phyloP scores from a whole-genome alignment of 2,888 invertebrate genomes.

The Eilema griseolum region DNA sequence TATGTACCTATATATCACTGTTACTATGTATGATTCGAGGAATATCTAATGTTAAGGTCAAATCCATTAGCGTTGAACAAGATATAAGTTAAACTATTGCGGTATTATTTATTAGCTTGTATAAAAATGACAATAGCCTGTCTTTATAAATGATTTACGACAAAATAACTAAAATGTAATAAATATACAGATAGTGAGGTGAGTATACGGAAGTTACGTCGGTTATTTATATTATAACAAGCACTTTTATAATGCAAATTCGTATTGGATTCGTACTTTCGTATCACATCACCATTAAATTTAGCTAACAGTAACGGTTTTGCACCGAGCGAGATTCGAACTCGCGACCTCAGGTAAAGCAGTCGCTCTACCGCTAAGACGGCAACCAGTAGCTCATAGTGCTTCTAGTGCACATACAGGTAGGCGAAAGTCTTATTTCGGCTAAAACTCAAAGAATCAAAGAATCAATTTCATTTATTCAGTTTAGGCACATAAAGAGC shows the following conservation, averaged over 20 bases:
- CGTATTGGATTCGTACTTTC: background rate
- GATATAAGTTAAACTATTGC: background rate
- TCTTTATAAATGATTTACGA: background rate
- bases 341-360: no score
- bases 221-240: background rate
- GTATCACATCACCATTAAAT: no score
- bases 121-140: background rate
- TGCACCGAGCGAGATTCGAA: no score
- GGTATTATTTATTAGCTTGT: background rate
- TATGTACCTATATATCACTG: background rate
- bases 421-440: no score
- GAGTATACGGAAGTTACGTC: background rate
- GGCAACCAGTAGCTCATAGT: no score
- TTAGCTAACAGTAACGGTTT: no score
- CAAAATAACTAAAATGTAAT: background rate
- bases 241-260: background rate
- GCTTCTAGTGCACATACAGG: no score
- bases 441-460: no score
- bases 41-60: constrained; percentile 23
- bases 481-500: no score
- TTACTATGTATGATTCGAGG: constrained; percentile 10
- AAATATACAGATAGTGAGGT: background rate
- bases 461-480: no score
- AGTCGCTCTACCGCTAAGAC: no score
- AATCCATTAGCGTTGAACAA: constrained; percentile 6